A percentile compares a stretch with the other conserved stretches of the same genome.
Evolutionary conservation across 2,797 vertebrate species (phyloP).

Genomic region (Pempheris klunzingeri): DNA sequence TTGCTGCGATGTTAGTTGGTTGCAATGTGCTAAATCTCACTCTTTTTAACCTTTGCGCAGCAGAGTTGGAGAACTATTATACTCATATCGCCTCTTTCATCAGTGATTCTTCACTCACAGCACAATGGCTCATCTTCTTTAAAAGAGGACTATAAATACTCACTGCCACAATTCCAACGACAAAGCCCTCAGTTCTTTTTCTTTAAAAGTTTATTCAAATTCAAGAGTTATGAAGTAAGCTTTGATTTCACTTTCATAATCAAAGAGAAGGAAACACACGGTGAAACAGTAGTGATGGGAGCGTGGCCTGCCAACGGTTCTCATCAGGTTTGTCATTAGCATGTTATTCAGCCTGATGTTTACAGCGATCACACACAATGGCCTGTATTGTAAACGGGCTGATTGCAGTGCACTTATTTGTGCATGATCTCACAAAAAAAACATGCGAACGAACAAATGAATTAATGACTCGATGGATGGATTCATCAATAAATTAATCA

Average conservation of each 20-base stretch:
- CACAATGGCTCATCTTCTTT: constrained; percentile 3
- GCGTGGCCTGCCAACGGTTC: background rate
- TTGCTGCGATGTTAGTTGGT: background rate
- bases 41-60: background rate
- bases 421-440: background rate
- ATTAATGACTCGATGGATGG: background rate
- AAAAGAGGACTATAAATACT: constrained; percentile 8
- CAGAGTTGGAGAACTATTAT: background rate
- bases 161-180: background rate
- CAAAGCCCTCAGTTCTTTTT: background rate
- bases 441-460: background rate
- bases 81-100: background rate
- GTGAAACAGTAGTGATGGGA: constrained; percentile 22
- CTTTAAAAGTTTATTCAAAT: constrained; percentile 30
- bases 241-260: constrained; percentile 21
- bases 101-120: background rate
- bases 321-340: constrained; percentile 22
- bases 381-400: constrained; percentile 6
- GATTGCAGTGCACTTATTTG: constrained; percentile 10
- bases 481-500: background rate
- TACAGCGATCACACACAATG: constrained; percentile 17
- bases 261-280: constrained; percentile 10
- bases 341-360: constrained; percentile 10
- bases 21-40: background rate
- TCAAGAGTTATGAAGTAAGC: constrained; percentile 19